Evolutionary conservation across 2,888 invertebrate genomes (phyloP), one percentile per base, ranked within the genome.

Genomic region (Sphaeridia pumilis): DNA sequence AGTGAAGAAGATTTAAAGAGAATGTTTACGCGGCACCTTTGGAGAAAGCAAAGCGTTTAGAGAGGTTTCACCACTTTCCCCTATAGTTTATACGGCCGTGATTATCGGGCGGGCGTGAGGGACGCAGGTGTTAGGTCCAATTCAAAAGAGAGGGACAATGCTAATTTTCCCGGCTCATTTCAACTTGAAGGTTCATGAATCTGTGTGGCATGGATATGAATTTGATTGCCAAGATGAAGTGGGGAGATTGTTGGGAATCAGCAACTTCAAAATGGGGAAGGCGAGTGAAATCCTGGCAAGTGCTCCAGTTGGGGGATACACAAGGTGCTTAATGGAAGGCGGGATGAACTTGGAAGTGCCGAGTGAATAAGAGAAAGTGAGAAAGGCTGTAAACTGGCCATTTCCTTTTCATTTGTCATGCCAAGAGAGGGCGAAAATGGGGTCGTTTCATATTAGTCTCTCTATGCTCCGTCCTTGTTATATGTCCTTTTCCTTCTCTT

Each of bases 141-240:
- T 55, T n/a, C n/a, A n/a, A n/a, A n/a, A n/a, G n/a, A n/a, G 56
- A 48, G 14, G 31, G 31, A 46, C 36, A 49, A 52, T 56, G 46
- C 52, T 56, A 56, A 56, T 56, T 53, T 53, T 56, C 55, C 46
- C 48, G 51, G 43, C 52, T 56, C 56, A 56, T 52, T 56, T 56
- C 52, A 49, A 21, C 35, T 7, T 27, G 24, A 14, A 38, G 28
- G 25, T 46, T 45, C 54, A 46, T 51, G 51, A 51, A 51, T 26
- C 7, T 12, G 41, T 17, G 41, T 7, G 10, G 41, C 12, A n/a
- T 7, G 20, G 41, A 20, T 10, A 41, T 31, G 34, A 12, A 14
- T 31, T 10, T 31, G 34, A 10, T 10, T 31, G 10, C 34, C 10
- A 14, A 31, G 31, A 31, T 7, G 4, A 31, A 31, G 4, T 14